A percentile compares a stretch with the other conserved stretches of the same genome.
These are phyloP conservation scores for Tineola bisselliella DNA, from an alignment of 2,888 invertebrate species.

Conservation along the genomic window DNA sequence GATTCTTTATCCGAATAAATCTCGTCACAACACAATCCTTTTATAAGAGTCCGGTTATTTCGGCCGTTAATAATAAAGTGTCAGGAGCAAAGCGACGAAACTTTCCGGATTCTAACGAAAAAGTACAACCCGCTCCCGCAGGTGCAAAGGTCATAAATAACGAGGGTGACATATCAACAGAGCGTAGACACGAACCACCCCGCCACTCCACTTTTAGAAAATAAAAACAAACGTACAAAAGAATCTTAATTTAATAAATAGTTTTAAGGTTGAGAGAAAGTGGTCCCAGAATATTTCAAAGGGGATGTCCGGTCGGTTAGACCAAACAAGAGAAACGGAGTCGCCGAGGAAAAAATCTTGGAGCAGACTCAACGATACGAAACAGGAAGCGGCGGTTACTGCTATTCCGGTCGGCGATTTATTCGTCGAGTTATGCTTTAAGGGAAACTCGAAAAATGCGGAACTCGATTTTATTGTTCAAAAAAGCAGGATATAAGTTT, in stretches of 20 bases:
- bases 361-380: constrained; percentile 26
- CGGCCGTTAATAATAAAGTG: constrained; percentile 41
- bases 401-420: constrained; percentile 34
- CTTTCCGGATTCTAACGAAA: constrained; percentile 13
- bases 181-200: not conserved
- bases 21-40: constrained; percentile 7
- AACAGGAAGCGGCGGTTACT: constrained; percentile 39
- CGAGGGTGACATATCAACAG: constrained; percentile 9
- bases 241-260: not conserved
- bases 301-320: constrained; percentile 8
- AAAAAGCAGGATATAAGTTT: constrained; percentile 11
- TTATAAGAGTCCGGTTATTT: constrained; percentile 12
- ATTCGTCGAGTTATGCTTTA: constrained; percentile 14
- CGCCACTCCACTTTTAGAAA: not conserved
- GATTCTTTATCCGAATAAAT: not conserved
- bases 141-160: constrained; percentile 13
- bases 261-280: constrained; percentile 8
- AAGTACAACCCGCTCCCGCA: constrained; percentile 5
- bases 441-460: constrained; percentile 6
- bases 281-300: constrained; percentile 5
- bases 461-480: not conserved
- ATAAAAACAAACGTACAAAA: not conserved
- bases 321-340: constrained; percentile 4
- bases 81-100: constrained; percentile 25
- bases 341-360: constrained; percentile 20